Evolutionary conservation across 2,888 invertebrate genomes (phyloP).

Genomic region (Caenorhabditis drosophilae): DNA sequence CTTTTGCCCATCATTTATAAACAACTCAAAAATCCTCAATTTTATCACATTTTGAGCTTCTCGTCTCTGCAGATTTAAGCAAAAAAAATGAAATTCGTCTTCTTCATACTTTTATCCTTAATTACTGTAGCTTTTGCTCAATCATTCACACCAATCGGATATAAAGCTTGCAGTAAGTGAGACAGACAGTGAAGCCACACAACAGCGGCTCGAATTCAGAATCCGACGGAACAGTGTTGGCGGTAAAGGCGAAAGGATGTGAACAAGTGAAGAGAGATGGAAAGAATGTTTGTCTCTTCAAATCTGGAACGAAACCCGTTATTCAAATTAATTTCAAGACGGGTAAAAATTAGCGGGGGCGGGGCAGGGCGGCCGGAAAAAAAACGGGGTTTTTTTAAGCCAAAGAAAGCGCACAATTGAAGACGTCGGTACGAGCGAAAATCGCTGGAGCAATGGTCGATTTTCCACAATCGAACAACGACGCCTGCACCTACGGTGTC

Average conservation of each 20-base stretch:
- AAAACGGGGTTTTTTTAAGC: too few relatives aligned
- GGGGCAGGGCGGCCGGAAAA: too few relatives aligned
- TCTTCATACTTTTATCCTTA: too few relatives aligned
- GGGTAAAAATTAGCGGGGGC: too few relatives aligned
- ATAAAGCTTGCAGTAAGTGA: slow-evolving; percentile 15
- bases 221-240: slow-evolving; percentile 9
- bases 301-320: slow-evolving; percentile 21
- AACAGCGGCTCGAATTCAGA: too few relatives aligned
- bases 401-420: slow-evolving; percentile 18
- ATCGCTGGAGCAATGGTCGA: slow-evolving; percentile 44
- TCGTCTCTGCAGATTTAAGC: too few relatives aligned
- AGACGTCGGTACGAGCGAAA: slow-evolving; percentile 45
- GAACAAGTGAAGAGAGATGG: slow-evolving; percentile 16
- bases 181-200: not conserved
- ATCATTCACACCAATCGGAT: slow-evolving; percentile 18
- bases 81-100: too few relatives aligned
- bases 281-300: slow-evolving; percentile 37
- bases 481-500: slow-evolving; percentile 44
- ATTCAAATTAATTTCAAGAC: slow-evolving; percentile 31
- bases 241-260: slow-evolving; percentile 19
- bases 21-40: too few relatives aligned
- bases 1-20: too few relatives aligned
- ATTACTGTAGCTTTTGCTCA: not conserved
- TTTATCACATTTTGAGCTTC: too few relatives aligned
- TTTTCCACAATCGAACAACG: slow-evolving; percentile 41